These are phyloP conservation scores for Sinosuthora webbiana DNA, from an alignment of 2,113 vertebrate genomes.

Conservation along the genomic window DNA sequence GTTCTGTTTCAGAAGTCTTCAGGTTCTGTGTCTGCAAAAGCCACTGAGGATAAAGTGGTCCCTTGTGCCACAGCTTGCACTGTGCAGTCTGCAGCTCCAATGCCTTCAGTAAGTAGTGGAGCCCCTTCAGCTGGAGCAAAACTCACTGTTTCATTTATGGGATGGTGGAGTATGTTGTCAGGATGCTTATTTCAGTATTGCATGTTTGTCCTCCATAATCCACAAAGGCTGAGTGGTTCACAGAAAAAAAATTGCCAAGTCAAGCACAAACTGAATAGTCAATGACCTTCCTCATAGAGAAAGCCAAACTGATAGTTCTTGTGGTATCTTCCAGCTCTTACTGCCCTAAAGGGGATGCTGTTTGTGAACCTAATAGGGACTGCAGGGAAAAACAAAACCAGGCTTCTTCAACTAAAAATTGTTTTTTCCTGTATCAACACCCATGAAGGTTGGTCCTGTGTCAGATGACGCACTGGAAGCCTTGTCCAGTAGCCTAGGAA, in stretches of 20 bases:
- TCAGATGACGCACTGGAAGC: slow-evolving; percentile 65
- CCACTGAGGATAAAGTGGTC: slow-evolving; percentile 4
- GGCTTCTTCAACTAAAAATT: not conserved
- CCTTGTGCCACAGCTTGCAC: slow-evolving; percentile 28
- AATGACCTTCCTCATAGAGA: not conserved
- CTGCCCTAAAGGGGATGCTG: not conserved
- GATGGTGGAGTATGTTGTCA: not conserved
- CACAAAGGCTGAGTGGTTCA: not conserved
- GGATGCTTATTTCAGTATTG: not conserved
- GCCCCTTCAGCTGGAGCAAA: not conserved
- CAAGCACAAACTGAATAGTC: not conserved
- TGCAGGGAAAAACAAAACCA: not conserved
- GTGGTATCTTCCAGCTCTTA: not conserved
- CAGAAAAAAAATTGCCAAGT: not conserved
- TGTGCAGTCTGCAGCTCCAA: slow-evolving; percentile 42
- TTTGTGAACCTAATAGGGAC: not conserved
- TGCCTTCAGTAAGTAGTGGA: slow-evolving; percentile 52
- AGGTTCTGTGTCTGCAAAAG: not conserved
- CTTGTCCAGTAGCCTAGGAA: slow-evolving; percentile 70
- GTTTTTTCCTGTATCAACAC: not conserved
- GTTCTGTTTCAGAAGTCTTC: slow-evolving; percentile 8
- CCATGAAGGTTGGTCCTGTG: not conserved
- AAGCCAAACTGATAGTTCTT: not conserved
- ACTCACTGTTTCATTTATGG: not conserved
- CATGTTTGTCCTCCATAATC: fast-evolving